phyloP scores from a whole-genome alignment of 2,797 vertebrate genomes.

The Dendrocincla tyrannina region DNA sequence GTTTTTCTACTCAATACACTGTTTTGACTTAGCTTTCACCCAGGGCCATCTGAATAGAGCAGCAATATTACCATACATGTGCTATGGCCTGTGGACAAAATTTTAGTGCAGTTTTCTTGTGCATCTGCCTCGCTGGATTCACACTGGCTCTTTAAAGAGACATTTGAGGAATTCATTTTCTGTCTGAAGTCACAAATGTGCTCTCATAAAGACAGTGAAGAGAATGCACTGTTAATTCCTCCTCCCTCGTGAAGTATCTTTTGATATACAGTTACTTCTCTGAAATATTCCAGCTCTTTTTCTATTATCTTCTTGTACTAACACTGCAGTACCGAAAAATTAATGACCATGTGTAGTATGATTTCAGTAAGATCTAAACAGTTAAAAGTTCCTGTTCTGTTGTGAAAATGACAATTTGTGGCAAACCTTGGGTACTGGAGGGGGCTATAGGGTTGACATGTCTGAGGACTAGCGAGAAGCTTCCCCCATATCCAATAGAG shows the following conservation, averaged over 20 bases:
- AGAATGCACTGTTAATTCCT: neutral
- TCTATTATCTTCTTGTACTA: neutral
- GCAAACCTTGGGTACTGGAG: neutral
- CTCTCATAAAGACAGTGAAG: neutral
- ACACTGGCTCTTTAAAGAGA: neutral
- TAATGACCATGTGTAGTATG: neutral
- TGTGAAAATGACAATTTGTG: neutral
- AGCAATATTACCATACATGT: neutral
- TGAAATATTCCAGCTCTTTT: neutral
- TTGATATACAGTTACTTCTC: neutral
- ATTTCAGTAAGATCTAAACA: neutral
- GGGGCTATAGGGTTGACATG: neutral
- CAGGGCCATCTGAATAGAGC: neutral
- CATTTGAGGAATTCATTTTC: accelerated
- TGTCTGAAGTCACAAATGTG: neutral
- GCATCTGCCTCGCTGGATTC: neutral
- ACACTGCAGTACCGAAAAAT: neutral
- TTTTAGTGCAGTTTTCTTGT: neutral
- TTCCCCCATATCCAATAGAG: neutral
- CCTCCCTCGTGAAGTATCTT: neutral
- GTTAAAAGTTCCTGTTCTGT: neutral
- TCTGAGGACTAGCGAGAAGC: neutral
- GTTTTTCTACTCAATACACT: accelerated
- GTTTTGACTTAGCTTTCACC: neutral
- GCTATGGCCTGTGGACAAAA: neutral